These are phyloP conservation scores for Galemys pyrenaicus DNA, from an alignment of 2,113 vertebrate genomes.

Conservation along the genomic window DNA sequence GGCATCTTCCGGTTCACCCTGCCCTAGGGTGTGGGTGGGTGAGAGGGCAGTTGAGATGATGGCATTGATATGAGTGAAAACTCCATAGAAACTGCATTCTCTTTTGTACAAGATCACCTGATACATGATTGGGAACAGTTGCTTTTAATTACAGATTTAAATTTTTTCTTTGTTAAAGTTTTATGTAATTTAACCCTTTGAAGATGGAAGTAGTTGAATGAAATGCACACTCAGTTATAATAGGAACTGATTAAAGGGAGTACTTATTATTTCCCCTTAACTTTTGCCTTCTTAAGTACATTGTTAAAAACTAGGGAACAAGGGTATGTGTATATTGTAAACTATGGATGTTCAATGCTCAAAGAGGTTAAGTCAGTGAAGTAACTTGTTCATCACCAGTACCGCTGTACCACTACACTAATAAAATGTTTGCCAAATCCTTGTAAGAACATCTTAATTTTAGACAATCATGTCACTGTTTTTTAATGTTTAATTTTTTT, in stretches of 20 bases:
- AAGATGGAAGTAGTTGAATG: slow-evolving; percentile 85
- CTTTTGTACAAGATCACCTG: slow-evolving; percentile 84
- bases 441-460: slow-evolving; percentile 94
- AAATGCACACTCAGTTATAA: slow-evolving; percentile 84
- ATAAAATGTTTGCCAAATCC: slow-evolving; percentile 91
- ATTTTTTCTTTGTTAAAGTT: slow-evolving; percentile 86
- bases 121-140: slow-evolving; percentile 87
- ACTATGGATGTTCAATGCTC: slow-evolving; percentile 86
- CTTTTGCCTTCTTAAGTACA: slow-evolving; percentile 86
- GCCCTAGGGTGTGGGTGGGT: slow-evolving; percentile 77
- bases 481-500: slow-evolving; percentile 87
- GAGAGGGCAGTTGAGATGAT: slow-evolving; percentile 80
- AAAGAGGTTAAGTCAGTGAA: slow-evolving; percentile 84
- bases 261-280: slow-evolving; percentile 77
- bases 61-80: slow-evolving; percentile 83
- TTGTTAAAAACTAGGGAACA: slow-evolving; percentile 83
- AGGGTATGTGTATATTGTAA: slow-evolving; percentile 90
- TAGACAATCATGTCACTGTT: slow-evolving; percentile 97
- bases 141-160: slow-evolving; percentile 86
- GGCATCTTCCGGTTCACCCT: slow-evolving; percentile 84
- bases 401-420: slow-evolving; percentile 98
- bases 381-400: slow-evolving; percentile 81
- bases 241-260: slow-evolving; percentile 85
- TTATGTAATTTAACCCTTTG: slow-evolving; percentile 88
- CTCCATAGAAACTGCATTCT: slow-evolving; percentile 82